Base-by-base conservation (phyloP, 2,113 vertebrate species). In the Saimiri boliviensis region DNA sequence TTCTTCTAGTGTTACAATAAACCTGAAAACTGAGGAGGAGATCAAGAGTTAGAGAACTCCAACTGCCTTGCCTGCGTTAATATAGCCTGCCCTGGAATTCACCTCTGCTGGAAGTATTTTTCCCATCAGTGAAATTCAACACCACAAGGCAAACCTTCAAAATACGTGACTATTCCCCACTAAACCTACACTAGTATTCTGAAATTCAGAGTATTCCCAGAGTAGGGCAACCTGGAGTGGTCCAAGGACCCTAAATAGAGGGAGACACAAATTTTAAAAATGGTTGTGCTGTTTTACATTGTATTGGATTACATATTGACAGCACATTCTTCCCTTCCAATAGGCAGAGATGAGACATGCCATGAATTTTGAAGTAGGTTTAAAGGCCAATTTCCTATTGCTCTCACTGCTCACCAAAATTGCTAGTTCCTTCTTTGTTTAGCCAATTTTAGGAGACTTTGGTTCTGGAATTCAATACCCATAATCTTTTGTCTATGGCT, bases 371-470 rank as follows among this genome's bases (percentile, higher is more conserved):
- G 87, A 87, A 84, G 92, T 80, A 25, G 5, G 1, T 47, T 81
- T 84, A 42, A 95, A 42, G 45, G 76, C 76, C 92, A 80, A 71
- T 92, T 97, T 97, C 87, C 87, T 94, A 66, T 68, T 92, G 95
- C 49, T 95, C 84, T 30, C 56, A 30, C 58, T 94, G 80, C 89
- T 96, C 49, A 81, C 93, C 70, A 89, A 98, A 96, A 97, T 95
- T 97, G 81, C 87, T 92, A 60, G 92, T 93, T 97, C 37, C 58
- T 56, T 83, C 77, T 90, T 92, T 66, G 74, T 54, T 84, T 77
- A 80, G 42, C 42, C 84, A 96, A 96, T 96, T 96, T 90, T 88
- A 40, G 95, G 95, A 97, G 56, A 81, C 19, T 73, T 71, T 27
- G 30, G 80, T 87, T 92, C 90, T 95, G 96, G 49, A 94, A 94